Evolutionary conservation across 2,113 vertebrate species (phyloP), one percentile per base, ranked within the genome.

Genomic region (Aptenodytes forsteri): DNA sequence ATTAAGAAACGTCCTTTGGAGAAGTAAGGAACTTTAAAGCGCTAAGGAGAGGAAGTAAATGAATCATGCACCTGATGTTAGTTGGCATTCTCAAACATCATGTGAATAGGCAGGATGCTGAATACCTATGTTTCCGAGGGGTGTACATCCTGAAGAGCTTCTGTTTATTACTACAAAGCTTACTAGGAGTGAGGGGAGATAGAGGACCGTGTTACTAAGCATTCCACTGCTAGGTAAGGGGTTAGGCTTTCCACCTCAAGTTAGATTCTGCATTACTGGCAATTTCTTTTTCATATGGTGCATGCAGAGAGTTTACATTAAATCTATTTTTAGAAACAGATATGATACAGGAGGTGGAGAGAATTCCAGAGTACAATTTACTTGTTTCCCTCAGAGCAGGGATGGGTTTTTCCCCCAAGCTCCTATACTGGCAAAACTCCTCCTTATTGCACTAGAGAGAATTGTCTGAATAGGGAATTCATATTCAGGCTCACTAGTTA

Each of bases 111-210:
- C 96, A 97, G 98, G 99, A 99, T 99, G 99, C 98, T 97, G 98
- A 98, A 98, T 99, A 99, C 99, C 99, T 99, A 99, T 98, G 98
- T 98, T 98, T 99, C 99, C 99, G 94, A 97, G 98, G 97, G 91
- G 97, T 98, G 99, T 98, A 98, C 97, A 98, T 99, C 99, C 98
- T 99, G 98, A 99, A 99, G 98, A 99, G 98, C 99, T 99, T 99
- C 98, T 99, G 98, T 98, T 99, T 99, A 99, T 98, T 99, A 99
- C 98, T 99, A 99, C 98, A 98, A 98, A 98, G 98, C 98, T 99
- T 98, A 99, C 99, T 99, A 98, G 98, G 97, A 98, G 98, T 97
- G 98, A 99, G 98, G 98, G 98, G 98, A 99, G 94, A 99, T 97
- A 99, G 98, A 99, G 98, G 97, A 98, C 97, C 76, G 8, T 96